Conservation (phyloP, 2,113 vertebrate genomes). For the Corythornis cristatus region DNA sequence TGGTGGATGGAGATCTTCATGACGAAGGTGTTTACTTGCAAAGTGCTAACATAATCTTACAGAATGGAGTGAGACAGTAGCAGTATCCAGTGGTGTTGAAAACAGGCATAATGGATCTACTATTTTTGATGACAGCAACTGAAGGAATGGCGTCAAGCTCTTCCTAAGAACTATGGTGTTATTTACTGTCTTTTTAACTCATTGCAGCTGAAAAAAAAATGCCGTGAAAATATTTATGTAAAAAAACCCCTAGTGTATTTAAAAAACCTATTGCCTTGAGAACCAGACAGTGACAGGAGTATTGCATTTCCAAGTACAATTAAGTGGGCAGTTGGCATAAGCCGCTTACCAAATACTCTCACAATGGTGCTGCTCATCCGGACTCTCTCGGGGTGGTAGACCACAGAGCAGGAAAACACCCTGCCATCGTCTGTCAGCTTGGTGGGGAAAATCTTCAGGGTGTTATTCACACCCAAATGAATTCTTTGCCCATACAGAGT, state of each 20-base stretch:
- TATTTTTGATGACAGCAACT: not conserved
- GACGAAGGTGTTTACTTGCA: not conserved
- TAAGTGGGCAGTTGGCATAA: not conserved
- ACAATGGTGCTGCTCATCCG: slow-evolving; percentile 52
- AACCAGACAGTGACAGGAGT: not conserved
- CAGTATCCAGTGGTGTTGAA: not conserved
- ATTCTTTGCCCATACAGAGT: not conserved
- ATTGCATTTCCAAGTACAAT: not conserved
- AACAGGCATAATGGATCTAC: not conserved
- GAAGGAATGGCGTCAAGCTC: not conserved
- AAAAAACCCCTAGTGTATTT: accelerated
- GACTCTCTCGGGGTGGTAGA: not conserved
- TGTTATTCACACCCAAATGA: not conserved
- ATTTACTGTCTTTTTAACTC: not conserved
- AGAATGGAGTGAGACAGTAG: not conserved
- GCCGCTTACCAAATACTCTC: slow-evolving; percentile 67
- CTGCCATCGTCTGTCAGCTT: slow-evolving; percentile 40
- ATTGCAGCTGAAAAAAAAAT: not conserved
- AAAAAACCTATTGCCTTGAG: not conserved
- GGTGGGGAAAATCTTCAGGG: slow-evolving; percentile 43
- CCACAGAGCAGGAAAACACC: slow-evolving; percentile 38
- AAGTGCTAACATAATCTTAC: not conserved
- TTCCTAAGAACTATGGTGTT: not conserved
- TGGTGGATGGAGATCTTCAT: not conserved
- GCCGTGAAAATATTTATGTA: not conserved